Evolutionary conservation across 2,113 vertebrate species (phyloP).

Genomic region (Pagrus major): DNA sequence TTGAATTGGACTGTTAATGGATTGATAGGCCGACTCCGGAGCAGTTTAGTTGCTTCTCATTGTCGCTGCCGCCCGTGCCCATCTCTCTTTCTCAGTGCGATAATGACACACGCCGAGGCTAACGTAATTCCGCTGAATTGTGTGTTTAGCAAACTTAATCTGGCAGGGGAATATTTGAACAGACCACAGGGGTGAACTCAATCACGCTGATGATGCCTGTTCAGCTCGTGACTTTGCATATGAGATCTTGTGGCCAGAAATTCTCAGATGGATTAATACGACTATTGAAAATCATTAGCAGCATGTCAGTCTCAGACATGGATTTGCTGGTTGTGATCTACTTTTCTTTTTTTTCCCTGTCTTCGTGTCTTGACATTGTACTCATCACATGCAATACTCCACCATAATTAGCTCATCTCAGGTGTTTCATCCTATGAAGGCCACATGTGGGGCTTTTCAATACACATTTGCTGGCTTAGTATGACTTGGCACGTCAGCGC

Average conservation of each 20-base stretch:
- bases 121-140: constrained; percentile 71
- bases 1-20: constrained; percentile 26
- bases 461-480: no score
- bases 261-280: constrained; percentile 30
- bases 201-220: constrained; percentile 52
- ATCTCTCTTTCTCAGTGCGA: constrained; percentile 14
- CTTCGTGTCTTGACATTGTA: background rate
- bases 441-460: no score
- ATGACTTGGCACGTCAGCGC: no score
- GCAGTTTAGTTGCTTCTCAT: constrained; percentile 36
- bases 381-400: background rate
- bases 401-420: background rate
- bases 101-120: constrained; percentile 48
- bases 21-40: constrained; percentile 37
- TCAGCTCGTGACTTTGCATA: constrained; percentile 49
- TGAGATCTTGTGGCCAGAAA: constrained; percentile 5
- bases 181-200: constrained; percentile 47
- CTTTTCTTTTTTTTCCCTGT: background rate
- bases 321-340: constrained; percentile 8
- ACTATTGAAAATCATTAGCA: constrained; percentile 14
- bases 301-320: constrained; percentile 6
- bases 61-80: background rate
- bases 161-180: constrained; percentile 66
- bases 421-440: background rate
- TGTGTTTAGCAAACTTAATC: constrained; percentile 79